A percentile compares a stretch with the other conserved stretches of the same genome.
These are phyloP conservation scores for Drosophila niveifrons DNA, from an alignment of 2,888 invertebrate genomes.

Conservation along the genomic window DNA sequence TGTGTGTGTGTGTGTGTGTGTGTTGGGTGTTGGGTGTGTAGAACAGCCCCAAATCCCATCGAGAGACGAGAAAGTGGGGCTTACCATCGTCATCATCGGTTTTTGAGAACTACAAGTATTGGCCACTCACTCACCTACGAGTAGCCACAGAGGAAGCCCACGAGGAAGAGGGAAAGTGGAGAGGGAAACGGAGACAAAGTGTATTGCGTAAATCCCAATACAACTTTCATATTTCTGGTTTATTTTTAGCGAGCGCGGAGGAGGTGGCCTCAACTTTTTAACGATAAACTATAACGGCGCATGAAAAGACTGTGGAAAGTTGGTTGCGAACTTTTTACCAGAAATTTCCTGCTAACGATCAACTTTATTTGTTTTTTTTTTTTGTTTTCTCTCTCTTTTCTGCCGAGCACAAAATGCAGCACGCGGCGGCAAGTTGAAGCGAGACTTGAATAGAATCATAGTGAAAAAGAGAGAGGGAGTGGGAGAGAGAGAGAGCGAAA, in stretches of 20 bases:
- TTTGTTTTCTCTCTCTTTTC: too few relatives aligned
- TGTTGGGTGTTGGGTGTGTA: neutral
- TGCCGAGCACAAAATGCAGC: constrained; percentile 36
- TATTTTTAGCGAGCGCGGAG: constrained; percentile 40
- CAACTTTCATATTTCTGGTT: constrained; percentile 48
- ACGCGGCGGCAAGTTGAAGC: constrained; percentile 38
- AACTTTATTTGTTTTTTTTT: constrained; percentile 51
- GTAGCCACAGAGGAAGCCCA: neutral
- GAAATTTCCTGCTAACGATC: constrained; percentile 75
- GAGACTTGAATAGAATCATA: constrained; percentile 26
- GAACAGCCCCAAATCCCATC: constrained; percentile 20
- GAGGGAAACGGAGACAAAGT: neutral
- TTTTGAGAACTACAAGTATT: constrained; percentile 59
- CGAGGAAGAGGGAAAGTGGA: constrained; percentile 2
- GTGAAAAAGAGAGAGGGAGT: too few relatives aligned
- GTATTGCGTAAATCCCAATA: constrained; percentile 60
- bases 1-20: constrained; percentile 34
- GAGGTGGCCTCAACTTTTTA: constrained; percentile 36
- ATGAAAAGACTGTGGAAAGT: constrained; percentile 73
- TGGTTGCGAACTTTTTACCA: constrained; percentile 61
- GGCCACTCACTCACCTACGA: constrained; percentile 49
- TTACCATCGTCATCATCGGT: constrained; percentile 53
- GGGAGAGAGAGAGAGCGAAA: neutral
- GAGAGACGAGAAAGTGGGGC: constrained; percentile 9
- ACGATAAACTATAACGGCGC: constrained; percentile 77